Percentiles rank a stretch among this genome's conserved stretches.
phyloP scores from a whole-genome alignment of 2,797 vertebrate species.

The Rhinatrema bivittatum region DNA sequence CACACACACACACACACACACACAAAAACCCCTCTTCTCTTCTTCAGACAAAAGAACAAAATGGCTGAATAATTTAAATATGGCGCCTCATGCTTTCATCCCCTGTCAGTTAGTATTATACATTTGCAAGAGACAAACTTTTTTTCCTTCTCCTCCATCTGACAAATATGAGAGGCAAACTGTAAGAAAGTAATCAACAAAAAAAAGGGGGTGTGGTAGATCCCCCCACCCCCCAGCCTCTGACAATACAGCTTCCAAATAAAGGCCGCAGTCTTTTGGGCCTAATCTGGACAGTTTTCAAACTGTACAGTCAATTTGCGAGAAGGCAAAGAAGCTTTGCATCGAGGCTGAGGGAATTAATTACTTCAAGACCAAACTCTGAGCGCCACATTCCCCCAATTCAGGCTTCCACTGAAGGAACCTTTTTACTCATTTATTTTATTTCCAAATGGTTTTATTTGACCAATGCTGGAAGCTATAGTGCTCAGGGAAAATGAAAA shows the following conservation, averaged over 20 bases:
- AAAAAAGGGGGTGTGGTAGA: too few species aligned
- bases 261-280: conserved; percentile 13
- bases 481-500: conserved; percentile 13
- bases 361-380: conserved; percentile 19
- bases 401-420: conserved; percentile 4
- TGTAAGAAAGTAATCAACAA: conserved; percentile 13
- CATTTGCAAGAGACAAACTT: conserved; percentile 15
- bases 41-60: conserved; percentile 15
- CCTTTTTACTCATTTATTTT: not conserved
- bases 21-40: conserved; percentile 29
- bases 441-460: conserved; percentile 9
- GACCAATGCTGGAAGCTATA: conserved; percentile 6
- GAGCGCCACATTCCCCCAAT: conserved; percentile 3
- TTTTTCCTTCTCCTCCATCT: conserved; percentile 16
- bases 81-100: conserved; percentile 1
- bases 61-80: conserved; percentile 27
- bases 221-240: conserved; percentile 18
- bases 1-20: too few species aligned
- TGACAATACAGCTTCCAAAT: conserved; percentile 25
- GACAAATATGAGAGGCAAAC: conserved; percentile 38
- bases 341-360: conserved; percentile 16
- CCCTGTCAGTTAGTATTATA: conserved; percentile 8
- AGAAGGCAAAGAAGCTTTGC: conserved; percentile 10
- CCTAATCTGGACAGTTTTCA: conserved; percentile 12
- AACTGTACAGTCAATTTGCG: conserved; percentile 15